Conservation (phyloP, 2,797 vertebrate species). For the Morelia viridis region DNA sequence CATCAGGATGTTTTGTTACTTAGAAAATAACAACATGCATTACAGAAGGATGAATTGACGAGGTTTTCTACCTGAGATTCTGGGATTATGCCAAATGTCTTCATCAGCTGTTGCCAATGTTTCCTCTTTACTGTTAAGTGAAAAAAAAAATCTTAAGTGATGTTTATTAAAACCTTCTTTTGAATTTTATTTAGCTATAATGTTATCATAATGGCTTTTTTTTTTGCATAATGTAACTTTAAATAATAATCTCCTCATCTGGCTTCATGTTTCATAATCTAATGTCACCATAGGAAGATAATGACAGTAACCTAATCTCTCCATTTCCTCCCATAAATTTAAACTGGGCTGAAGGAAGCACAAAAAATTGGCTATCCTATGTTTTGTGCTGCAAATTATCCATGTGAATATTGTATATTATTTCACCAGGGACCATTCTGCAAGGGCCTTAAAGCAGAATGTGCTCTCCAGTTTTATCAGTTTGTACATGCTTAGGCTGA, state of each 20-base stretch:
- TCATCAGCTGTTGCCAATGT: slow-evolving; percentile 56
- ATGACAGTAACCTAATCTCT: neutral
- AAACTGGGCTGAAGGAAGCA: neutral
- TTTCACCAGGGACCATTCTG: neutral
- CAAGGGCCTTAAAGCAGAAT: neutral
- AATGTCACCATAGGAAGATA: neutral
- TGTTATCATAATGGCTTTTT: slow-evolving; percentile 33
- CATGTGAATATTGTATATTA: neutral
- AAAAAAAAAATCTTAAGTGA: slow-evolving; percentile 50
- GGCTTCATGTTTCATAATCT: neutral
- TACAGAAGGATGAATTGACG: slow-evolving; percentile 61
- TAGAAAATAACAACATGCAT: slow-evolving; percentile 41
- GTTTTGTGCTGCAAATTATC: neutral
- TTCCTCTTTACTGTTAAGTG: slow-evolving; percentile 77
- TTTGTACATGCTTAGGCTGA: neutral
- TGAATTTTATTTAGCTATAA: slow-evolving; percentile 45
- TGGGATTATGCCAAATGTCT: slow-evolving; percentile 68
- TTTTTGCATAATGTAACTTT: slow-evolving; percentile 29
- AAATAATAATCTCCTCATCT: neutral
- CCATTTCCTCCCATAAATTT: neutral
- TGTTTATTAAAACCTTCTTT: slow-evolving; percentile 48
- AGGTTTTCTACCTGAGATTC: slow-evolving; percentile 70
- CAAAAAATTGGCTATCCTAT: neutral
- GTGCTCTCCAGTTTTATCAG: neutral
- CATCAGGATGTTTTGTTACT: slow-evolving; percentile 39